Base-by-base conservation (phyloP, 1,140 invertebrate genomes). In the Hydropsyche tenuis region DNA sequence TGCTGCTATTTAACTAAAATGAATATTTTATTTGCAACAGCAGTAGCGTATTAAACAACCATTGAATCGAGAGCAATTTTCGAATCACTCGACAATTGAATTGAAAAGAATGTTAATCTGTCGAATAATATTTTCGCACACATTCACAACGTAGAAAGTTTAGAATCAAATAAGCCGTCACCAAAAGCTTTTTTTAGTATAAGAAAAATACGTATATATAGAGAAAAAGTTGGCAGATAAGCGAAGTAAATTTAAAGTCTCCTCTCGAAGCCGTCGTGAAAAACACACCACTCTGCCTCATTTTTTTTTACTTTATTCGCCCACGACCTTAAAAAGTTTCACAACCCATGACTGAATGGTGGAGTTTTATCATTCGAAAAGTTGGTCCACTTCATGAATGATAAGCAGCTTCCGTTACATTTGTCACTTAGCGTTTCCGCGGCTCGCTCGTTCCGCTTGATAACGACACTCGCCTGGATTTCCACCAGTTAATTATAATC, bases 371-470 rank as follows among this genome's bases (percentile, higher is more conserved):
- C 65, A 68, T 68, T 68, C 65, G 65, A 43, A 68, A 68, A 68
- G 65, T 68, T 68, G n/a, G 65, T 68, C 65, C 65, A 68, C 42
- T 68, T 68, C 65, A 68, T 68, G 65, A 68, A 68, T 68, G 65
- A 68, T 68, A 68, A 68, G 65, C 65, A 68, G 65, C 65, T 68
- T 68, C 65, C 65, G 65, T 68, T 68, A 68, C 65, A 68, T 68
- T 68, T 68, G 65, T 68, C 65, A 68, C 65, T 68, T 68, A 68
- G 45, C 65, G 65, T 68, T 68, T 68, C 65, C 37, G 23, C 56
- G 56, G 56, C 22, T 60, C 20, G 56, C 56, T 60, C 56, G 56
- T 60, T 60, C n/a, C 56, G 56, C 56, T 60, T 60, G 56, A 60
- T 60, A 60, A 60, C 56, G 56, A 11, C 56, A 25, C 16, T 53